phyloP scores from a whole-genome alignment of 64 coral and sea anemone genomes.

The Exaiptasia diaphana region DNA sequence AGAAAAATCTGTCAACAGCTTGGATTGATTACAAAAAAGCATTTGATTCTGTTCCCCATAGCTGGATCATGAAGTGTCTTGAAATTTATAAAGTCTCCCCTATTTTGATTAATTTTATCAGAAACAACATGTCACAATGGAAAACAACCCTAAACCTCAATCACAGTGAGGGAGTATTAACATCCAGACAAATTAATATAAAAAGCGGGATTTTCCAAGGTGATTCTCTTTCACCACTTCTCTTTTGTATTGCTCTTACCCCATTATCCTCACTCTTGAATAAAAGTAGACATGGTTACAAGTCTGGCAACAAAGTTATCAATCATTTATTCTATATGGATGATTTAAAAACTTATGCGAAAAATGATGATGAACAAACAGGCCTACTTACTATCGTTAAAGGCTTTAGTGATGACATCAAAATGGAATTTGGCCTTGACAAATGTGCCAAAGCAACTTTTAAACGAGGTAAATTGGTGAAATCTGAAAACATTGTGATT shows the following conservation, averaged over 20 bases:
- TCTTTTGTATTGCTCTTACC: neutral
- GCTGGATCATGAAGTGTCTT: neutral
- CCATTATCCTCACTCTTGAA: neutral
- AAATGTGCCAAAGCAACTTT: conserved; percentile 19
- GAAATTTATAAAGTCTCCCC: neutral
- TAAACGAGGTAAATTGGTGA: neutral
- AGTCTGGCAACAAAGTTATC: neutral
- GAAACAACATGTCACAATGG: neutral
- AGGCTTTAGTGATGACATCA: conserved; percentile 16
- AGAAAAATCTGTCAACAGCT: too few species aligned
- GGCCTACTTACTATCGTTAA: neutral
- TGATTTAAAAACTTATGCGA: neutral
- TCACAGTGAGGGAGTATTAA: neutral
- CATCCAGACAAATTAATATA: neutral
- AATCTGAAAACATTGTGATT: neutral
- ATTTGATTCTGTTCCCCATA: too few species aligned
- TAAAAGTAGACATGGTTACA: neutral
- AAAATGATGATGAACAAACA: neutral
- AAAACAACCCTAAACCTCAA: neutral
- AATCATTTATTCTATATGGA: conserved; percentile 8
- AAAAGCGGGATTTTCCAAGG: neutral
- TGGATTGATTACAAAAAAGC: too few species aligned
- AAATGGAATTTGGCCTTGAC: neutral
- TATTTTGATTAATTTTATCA: neutral
- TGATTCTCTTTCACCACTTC: neutral